Conservation (phyloP, 2,113 vertebrate species). For the Eurypyga helias region DNA sequence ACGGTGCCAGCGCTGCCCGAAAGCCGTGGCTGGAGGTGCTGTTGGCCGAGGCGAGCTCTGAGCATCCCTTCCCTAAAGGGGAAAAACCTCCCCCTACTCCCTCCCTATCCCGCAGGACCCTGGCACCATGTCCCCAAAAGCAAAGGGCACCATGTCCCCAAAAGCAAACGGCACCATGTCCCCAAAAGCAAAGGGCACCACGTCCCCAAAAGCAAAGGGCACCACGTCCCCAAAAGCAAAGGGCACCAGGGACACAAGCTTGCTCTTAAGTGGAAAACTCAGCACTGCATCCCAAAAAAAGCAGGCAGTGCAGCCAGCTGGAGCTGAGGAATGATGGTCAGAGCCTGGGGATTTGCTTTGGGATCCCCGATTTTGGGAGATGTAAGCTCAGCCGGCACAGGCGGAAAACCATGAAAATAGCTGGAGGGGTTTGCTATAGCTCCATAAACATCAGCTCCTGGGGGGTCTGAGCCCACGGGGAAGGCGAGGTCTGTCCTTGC, state of each 20-base stretch:
- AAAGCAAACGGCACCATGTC: not conserved
- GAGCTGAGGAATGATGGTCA: not conserved
- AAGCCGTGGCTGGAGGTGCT: accelerated
- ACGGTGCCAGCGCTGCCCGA: not conserved
- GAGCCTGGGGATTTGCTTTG: not conserved
- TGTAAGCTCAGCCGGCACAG: not conserved
- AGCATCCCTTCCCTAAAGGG: not conserved
- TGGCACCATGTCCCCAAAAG: not conserved
- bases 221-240: not conserved
- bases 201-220: not conserved
- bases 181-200: not conserved
- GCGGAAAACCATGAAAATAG: not conserved
- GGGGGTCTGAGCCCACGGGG: accelerated
- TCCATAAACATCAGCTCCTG: not conserved
- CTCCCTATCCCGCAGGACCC: not conserved
- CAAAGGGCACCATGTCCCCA: not conserved
- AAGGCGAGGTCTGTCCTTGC: not conserved
- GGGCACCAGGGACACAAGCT: accelerated
- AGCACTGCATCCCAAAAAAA: accelerated
- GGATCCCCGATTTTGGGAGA: not conserved
- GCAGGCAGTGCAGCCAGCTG: not conserved
- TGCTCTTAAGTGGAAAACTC: not conserved
- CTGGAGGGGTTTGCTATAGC: accelerated
- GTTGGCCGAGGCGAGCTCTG: accelerated
- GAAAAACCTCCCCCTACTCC: accelerated